phyloP scores from a whole-genome alignment of 2,888 invertebrate species.

The Atrina japonica region DNA sequence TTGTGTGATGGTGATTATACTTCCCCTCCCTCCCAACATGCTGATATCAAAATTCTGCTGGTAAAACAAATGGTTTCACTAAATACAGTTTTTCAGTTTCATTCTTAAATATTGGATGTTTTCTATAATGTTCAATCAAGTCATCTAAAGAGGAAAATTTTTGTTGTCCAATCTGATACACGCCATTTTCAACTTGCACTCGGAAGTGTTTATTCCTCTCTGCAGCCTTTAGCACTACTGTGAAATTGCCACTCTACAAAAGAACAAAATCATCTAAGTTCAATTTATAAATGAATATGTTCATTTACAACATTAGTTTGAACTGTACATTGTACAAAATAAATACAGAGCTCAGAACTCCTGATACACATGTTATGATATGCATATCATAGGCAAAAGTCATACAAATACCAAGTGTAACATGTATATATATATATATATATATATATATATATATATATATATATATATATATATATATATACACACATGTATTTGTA shows the following conservation, averaged over 20 bases:
- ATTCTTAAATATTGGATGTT: constrained; percentile 98
- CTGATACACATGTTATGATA: neutral
- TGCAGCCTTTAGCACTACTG: constrained; percentile 98
- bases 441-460: neutral
- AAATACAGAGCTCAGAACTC: neutral
- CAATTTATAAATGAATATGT: neutral
- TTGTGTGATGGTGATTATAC: too few species aligned
- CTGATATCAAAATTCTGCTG: constrained; percentile 63
- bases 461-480: constrained; percentile 5
- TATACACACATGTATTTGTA: neutral
- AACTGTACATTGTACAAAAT: neutral
- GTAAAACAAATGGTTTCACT: constrained; percentile 89
- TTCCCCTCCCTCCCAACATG: too few species aligned
- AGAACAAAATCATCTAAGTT: neutral
- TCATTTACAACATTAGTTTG: neutral
- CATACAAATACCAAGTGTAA: neutral
- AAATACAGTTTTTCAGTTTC: constrained; percentile 94
- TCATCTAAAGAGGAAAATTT: constrained; percentile 97
- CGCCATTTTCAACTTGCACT: constrained; percentile 92
- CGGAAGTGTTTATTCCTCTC: constrained; percentile 99
- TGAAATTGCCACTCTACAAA: constrained; percentile 96
- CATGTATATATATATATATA: neutral
- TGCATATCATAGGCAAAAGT: constrained; percentile 3
- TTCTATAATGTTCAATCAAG: constrained; percentile 98
- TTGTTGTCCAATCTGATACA: constrained; percentile 97